Evolutionary conservation across 2,113 vertebrate species (phyloP).

Genomic region (Dissostichus mawsoni): DNA sequence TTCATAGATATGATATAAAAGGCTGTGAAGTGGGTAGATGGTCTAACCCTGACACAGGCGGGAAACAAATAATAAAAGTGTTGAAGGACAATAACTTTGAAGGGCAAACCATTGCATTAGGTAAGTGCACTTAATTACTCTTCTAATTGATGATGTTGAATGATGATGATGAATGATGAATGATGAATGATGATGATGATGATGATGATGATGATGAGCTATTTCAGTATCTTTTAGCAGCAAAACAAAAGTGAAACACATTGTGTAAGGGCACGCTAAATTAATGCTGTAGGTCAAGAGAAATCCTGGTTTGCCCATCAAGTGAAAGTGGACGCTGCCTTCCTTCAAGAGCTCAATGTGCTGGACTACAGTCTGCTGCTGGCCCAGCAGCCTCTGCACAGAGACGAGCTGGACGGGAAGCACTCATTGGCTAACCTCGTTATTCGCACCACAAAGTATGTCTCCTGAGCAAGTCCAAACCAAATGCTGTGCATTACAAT

Average conservation of each 20-base stretch:
- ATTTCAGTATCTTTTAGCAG: not conserved
- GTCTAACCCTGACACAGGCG: slow-evolving; percentile 80
- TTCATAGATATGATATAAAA: slow-evolving; percentile 88
- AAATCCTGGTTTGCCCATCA: slow-evolving; percentile 84
- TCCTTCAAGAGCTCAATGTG: slow-evolving; percentile 83
- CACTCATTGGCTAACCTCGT: slow-evolving; percentile 78
- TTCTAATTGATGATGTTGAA: not conserved
- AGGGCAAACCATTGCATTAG: slow-evolving; percentile 82
- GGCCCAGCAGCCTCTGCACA: slow-evolving; percentile 83
- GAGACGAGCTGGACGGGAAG: slow-evolving; percentile 77
- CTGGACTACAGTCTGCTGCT: slow-evolving; percentile 89
- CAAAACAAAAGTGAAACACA: not conserved
- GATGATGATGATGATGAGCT: not conserved
- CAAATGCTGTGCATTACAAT: not conserved
- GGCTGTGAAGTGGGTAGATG: slow-evolving; percentile 87
- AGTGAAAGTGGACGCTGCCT: slow-evolving; percentile 83
- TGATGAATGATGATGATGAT: not conserved
- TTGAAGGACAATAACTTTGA: slow-evolving; percentile 90
- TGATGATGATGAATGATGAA: not conserved
- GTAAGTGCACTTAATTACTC: slow-evolving; percentile 63
- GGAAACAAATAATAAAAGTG: slow-evolving; percentile 82
- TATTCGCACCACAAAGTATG: slow-evolving; percentile 78
- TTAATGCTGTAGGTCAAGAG: slow-evolving; percentile 76
- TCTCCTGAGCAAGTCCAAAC: not conserved
- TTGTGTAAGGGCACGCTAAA: not conserved